Evolutionary conservation across 2,113 vertebrate genomes (phyloP).

Genomic region (Limnothrissa miodon): DNA sequence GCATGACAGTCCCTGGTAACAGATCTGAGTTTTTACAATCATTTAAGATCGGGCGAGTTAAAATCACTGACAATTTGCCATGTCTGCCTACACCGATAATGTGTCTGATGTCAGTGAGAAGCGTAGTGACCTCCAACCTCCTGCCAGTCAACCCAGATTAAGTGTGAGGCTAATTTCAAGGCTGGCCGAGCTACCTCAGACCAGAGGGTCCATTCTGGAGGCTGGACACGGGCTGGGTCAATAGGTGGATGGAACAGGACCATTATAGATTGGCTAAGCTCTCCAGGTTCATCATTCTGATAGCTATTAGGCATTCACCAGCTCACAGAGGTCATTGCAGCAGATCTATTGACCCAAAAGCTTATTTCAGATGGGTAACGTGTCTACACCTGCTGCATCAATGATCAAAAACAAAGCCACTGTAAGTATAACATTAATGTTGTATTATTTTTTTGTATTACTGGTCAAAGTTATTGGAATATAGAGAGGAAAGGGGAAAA

Average conservation of each 20-base stretch:
- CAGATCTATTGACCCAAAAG: background rate
- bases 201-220: background rate
- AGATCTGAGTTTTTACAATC: background rate
- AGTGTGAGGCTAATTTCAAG: conserved; percentile 5
- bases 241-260: background rate
- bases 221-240: background rate
- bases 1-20: background rate
- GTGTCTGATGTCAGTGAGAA: background rate
- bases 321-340: background rate
- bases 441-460: too few species aligned
- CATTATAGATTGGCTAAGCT: background rate
- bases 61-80: background rate
- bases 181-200: background rate
- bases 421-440: too few species aligned
- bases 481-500: background rate
- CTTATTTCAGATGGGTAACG: background rate
- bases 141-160: background rate
- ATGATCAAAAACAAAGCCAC: background rate
- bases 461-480: too few species aligned
- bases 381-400: background rate
- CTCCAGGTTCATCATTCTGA: background rate
- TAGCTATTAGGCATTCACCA: background rate
- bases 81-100: background rate
- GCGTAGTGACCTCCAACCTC: background rate
- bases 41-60: background rate